Conservation (phyloP, 2,113 vertebrate genomes). For the Phalacrocorax carbo region DNA sequence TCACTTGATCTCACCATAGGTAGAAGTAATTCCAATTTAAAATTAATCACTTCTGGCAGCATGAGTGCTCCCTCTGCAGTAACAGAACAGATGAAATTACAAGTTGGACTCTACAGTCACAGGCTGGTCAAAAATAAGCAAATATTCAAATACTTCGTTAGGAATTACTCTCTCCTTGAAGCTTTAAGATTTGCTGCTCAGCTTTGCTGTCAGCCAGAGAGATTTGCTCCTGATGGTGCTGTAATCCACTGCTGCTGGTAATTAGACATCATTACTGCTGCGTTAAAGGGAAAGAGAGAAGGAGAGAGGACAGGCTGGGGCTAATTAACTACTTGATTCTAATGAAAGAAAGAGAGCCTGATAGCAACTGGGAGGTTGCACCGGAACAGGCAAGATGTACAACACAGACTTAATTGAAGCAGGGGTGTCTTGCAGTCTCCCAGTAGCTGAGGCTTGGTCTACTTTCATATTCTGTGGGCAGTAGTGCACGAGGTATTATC, state of each 20-base stretch:
- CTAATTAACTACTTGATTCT: conserved; percentile 85
- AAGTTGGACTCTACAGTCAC: conserved; percentile 8
- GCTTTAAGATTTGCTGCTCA: conserved; percentile 61
- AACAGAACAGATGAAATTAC: conserved; percentile 13
- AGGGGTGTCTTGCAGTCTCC: conserved; percentile 53
- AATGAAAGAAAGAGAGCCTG: conserved; percentile 79
- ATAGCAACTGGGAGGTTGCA: conserved; percentile 76
- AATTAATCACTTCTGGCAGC: conserved; percentile 21
- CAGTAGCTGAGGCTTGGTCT: conserved; percentile 51
- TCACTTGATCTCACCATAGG: conserved; percentile 40
- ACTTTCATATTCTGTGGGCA: conserved; percentile 48
- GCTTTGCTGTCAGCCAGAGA: conserved; percentile 70
- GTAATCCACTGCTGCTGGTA: conserved; percentile 79
- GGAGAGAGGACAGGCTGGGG: conserved; percentile 78
- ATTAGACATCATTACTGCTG: conserved; percentile 84
- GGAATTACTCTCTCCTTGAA: conserved; percentile 66
- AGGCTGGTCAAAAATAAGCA: conserved; percentile 35
- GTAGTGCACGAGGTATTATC: background rate
- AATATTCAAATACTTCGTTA: conserved; percentile 35
- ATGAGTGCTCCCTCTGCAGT: background rate
- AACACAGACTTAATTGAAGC: conserved; percentile 70
- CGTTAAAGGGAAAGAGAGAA: conserved; percentile 76
- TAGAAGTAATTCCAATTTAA: conserved; percentile 45
- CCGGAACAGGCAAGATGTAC: conserved; percentile 63
- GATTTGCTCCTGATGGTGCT: conserved; percentile 75